phyloP scores from a whole-genome alignment of 30 jellyfish, hydroid and myxozoan species.

The Rhopilema esculentum region DNA sequence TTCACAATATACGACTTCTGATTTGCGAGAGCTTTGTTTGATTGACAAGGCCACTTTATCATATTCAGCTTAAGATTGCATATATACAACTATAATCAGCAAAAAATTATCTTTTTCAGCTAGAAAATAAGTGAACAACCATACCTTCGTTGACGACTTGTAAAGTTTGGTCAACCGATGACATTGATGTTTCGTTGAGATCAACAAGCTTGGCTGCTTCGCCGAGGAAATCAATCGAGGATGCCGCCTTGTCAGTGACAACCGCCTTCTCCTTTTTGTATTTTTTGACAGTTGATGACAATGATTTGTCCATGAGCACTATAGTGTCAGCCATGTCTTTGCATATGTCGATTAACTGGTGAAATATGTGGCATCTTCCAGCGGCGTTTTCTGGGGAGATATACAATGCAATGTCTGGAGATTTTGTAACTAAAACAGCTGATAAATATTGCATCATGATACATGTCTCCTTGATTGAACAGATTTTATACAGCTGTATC shows the following conservation, averaged over 20 bases:
- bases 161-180: conserved; percentile 69
- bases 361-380: conserved; percentile 96
- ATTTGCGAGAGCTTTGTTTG: too few species aligned
- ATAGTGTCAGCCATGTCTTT: conserved; percentile 98
- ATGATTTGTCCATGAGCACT: conserved; percentile 72
- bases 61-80: background rate
- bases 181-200: conserved; percentile 57
- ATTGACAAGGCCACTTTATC: too few species aligned
- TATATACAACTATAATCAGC: background rate
- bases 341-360: conserved; percentile 93
- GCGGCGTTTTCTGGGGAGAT: conserved; percentile 88
- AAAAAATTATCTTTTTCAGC: background rate
- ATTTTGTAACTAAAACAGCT: too few species aligned
- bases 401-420: too few species aligned
- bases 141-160: conserved; percentile 82
- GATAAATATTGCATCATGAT: too few species aligned
- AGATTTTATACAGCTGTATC: too few species aligned
- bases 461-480: too few species aligned
- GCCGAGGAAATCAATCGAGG: conserved; percentile 66
- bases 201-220: conserved; percentile 68
- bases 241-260: conserved; percentile 60
- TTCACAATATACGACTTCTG: too few species aligned
- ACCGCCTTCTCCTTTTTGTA: conserved; percentile 82
- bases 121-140: background rate
- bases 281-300: conserved; percentile 68